Conservation (phyloP, 1,140 invertebrate species). For the Hyles euphorbiae region DNA sequence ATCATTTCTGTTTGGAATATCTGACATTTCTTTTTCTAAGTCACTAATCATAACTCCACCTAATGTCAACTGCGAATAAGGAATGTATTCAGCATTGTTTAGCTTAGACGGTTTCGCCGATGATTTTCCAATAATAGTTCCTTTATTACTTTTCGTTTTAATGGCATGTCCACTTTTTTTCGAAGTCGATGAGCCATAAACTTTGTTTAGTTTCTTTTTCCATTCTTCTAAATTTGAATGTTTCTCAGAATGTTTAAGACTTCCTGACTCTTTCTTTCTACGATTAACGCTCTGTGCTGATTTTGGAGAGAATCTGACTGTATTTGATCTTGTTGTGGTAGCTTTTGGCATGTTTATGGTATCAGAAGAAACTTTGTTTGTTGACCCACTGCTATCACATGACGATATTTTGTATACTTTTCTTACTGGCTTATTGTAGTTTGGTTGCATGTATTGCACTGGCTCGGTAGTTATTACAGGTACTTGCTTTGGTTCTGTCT, state of each 20-base stretch:
- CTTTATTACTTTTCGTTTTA: slow-evolving; percentile 28
- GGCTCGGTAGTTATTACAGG: not conserved
- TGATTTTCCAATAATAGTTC: slow-evolving; percentile 12
- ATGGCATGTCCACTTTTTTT: slow-evolving; percentile 26
- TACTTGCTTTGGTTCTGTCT: slow-evolving; percentile 17
- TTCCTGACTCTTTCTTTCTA: slow-evolving; percentile 19
- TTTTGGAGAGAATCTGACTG: slow-evolving; percentile 21
- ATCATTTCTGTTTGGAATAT: slow-evolving; percentile 44
- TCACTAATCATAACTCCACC: slow-evolving; percentile 64
- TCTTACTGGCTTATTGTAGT: slow-evolving; percentile 22
- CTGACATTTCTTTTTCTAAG: slow-evolving; percentile 56
- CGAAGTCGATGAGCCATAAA: slow-evolving; percentile 40
- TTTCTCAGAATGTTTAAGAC: slow-evolving; percentile 20
- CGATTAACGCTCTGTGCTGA: slow-evolving; percentile 11
- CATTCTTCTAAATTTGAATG: slow-evolving; percentile 44
- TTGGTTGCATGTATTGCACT: slow-evolving; percentile 8
- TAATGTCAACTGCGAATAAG: slow-evolving; percentile 68
- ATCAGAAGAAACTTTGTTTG: slow-evolving; percentile 38
- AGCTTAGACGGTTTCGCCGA: slow-evolving; percentile 22
- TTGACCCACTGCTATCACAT: slow-evolving; percentile 52
- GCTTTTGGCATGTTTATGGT: slow-evolving; percentile 20
- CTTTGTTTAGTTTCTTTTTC: slow-evolving; percentile 51
- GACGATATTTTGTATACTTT: slow-evolving; percentile 55
- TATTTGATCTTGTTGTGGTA: slow-evolving; percentile 7
- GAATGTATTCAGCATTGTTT: slow-evolving; percentile 67